phyloP scores from a whole-genome alignment of 1,140 invertebrate species.

The Heterodera carotae region DNA sequence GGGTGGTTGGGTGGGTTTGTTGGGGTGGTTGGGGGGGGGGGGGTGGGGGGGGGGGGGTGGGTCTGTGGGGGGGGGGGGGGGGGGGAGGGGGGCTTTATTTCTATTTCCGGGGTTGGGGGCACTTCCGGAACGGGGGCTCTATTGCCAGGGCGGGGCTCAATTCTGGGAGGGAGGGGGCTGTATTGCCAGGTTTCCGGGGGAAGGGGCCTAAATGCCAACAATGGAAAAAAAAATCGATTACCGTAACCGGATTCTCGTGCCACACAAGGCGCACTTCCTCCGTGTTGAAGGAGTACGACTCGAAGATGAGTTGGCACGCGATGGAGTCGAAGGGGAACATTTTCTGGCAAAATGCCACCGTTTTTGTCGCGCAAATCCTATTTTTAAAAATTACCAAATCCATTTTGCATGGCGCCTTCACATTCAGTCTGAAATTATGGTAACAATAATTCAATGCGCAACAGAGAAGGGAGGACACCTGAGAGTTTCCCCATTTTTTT shows the following conservation, averaged over 20 bases:
- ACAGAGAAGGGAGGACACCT: no score
- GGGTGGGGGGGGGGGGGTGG: no score
- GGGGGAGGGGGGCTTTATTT: no score
- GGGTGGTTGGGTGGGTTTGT: no score
- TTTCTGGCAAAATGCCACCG: constrained; percentile 32
- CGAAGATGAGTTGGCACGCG: constrained; percentile 60
- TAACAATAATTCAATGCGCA: background rate
- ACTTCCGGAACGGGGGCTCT: no score
- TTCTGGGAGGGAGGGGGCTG: no score
- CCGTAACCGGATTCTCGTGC: constrained; percentile 58
- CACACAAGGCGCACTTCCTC: constrained; percentile 63
- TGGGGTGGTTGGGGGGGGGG: no score
- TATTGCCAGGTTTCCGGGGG: no score
- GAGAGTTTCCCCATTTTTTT: no score
- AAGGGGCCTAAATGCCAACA: background rate
- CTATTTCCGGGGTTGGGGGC: no score
- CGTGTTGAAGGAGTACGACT: constrained; percentile 63
- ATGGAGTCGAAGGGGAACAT: constrained; percentile 66
- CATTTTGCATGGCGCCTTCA: constrained; percentile 64
- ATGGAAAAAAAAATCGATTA: background rate
- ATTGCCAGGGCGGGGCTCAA: no score
- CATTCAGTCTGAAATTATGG: constrained; percentile 52
- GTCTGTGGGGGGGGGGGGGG: no score
- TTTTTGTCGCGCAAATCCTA: background rate
- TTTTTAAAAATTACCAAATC: constrained; percentile 52